These are phyloP conservation scores for Ecdyonurus torrentis DNA, from an alignment of 2,888 invertebrate species.

Conservation along the genomic window DNA sequence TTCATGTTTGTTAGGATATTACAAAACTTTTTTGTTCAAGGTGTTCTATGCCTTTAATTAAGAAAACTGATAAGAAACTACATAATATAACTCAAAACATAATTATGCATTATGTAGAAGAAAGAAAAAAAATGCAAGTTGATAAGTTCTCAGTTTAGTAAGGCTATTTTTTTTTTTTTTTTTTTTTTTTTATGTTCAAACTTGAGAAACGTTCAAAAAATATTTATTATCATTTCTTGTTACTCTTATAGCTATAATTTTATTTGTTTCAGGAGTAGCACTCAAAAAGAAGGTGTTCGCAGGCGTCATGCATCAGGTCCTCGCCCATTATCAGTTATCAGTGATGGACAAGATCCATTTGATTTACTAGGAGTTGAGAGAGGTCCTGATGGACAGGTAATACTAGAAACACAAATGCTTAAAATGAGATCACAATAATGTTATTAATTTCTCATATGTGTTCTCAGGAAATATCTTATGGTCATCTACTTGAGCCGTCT, in stretches of 20 bases:
- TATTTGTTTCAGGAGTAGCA: conserved; percentile 33
- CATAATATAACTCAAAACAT: too few relatives aligned
- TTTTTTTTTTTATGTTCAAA: too few relatives aligned
- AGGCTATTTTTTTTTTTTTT: conserved; percentile 10
- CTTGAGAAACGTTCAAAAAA: conserved; percentile 2
- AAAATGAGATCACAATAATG: too few relatives aligned
- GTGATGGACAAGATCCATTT: conserved; percentile 71
- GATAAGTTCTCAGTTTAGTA: too few relatives aligned
- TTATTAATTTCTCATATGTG: too few relatives aligned
- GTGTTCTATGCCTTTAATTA: too few relatives aligned
- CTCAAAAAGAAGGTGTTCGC: conserved; percentile 53
- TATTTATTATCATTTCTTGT: background rate
- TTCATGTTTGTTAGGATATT: too few relatives aligned
- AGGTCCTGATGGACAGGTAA: conserved; percentile 63
- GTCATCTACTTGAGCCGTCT: conserved; percentile 64
- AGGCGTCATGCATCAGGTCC: conserved; percentile 68
- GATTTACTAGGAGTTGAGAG: conserved; percentile 67
- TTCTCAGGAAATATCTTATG: conserved; percentile 69
- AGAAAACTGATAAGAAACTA: too few relatives aligned
- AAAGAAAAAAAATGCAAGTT: too few relatives aligned
- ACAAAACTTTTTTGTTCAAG: too few relatives aligned
- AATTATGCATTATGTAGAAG: too few relatives aligned
- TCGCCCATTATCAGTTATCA: conserved; percentile 65
- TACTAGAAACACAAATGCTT: too few relatives aligned
- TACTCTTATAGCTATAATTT: conserved; percentile 5